Evolutionary conservation across 2,888 invertebrate species (phyloP).

Genomic region (Caenorhabditis japonica): DNA sequence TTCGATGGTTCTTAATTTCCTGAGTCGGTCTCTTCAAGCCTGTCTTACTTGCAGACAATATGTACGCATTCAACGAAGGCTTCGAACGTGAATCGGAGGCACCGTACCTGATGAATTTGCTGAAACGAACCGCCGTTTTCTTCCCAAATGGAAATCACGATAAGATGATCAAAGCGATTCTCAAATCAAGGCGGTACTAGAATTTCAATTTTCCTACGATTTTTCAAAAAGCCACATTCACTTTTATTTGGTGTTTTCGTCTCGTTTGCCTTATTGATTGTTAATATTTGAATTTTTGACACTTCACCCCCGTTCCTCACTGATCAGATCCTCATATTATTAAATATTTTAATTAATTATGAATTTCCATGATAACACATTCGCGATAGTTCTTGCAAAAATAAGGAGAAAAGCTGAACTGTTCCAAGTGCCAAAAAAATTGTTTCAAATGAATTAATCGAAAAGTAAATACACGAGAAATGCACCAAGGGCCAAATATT

Average conservation of each 20-base stretch:
- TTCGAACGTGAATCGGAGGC: conserved; percentile 12
- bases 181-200: conserved; percentile 50
- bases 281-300: conserved; percentile 1
- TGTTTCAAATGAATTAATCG: too few relatives aligned
- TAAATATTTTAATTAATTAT: too few relatives aligned
- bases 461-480: too few relatives aligned
- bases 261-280: conserved; percentile 28
- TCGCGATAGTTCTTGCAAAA: too few relatives aligned
- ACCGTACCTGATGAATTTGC: conserved; percentile 38
- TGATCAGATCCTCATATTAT: too few relatives aligned
- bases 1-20: conserved; percentile 20
- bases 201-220: not conserved
- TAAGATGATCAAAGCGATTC: conserved; percentile 53
- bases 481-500: too few relatives aligned
- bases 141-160: conserved; percentile 50
- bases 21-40: conserved; percentile 30
- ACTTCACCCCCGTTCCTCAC: not conserved
- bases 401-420: too few relatives aligned
- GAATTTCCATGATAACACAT: too few relatives aligned
- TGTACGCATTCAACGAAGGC: conserved; percentile 24
- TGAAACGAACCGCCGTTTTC: conserved; percentile 49
- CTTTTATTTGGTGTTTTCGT: conserved; percentile 12
- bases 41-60: conserved; percentile 12
- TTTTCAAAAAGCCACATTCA: conserved; percentile 12
- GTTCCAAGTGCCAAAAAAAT: too few relatives aligned